phyloP scores from a whole-genome alignment of 2,888 invertebrate species.

The Drosophila heteroneura region DNA sequence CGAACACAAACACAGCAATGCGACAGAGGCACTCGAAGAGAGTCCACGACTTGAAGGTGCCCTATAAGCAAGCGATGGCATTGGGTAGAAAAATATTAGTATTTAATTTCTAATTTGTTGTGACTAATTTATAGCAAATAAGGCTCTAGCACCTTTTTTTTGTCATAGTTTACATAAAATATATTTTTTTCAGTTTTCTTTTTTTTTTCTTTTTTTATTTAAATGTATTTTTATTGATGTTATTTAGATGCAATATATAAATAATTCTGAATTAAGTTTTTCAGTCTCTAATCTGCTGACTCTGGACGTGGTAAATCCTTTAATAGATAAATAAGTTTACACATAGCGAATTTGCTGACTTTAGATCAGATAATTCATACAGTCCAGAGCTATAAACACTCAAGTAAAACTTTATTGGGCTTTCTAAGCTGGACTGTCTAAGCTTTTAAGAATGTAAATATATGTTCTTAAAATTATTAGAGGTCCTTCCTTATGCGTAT shows the following conservation, averaged over 20 bases:
- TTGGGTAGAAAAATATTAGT: background rate
- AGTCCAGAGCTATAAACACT: background rate
- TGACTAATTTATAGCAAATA: background rate
- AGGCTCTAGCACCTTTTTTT: too few species aligned
- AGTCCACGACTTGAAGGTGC: conserved; percentile 5
- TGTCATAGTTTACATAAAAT: too few species aligned
- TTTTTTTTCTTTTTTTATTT: background rate
- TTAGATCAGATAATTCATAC: background rate
- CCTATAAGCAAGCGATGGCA: background rate
- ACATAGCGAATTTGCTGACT: background rate
- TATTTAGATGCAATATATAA: background rate
- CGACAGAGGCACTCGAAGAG: background rate
- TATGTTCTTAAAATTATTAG: background rate
- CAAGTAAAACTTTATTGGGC: too few species aligned
- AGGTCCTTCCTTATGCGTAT: background rate
- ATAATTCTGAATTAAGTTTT: background rate
- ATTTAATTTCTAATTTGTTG: background rate
- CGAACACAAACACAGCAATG: conserved; percentile 39
- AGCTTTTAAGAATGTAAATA: background rate
- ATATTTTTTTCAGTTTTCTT: background rate
- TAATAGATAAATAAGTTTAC: too few species aligned
- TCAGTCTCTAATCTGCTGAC: background rate
- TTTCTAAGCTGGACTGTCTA: too few species aligned
- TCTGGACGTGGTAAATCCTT: too few species aligned
- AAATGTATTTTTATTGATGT: background rate